Evolutionary conservation across 1,140 invertebrate genomes (phyloP), one percentile per base, ranked within the genome.

Genomic region (Drosophila mayri): DNA sequence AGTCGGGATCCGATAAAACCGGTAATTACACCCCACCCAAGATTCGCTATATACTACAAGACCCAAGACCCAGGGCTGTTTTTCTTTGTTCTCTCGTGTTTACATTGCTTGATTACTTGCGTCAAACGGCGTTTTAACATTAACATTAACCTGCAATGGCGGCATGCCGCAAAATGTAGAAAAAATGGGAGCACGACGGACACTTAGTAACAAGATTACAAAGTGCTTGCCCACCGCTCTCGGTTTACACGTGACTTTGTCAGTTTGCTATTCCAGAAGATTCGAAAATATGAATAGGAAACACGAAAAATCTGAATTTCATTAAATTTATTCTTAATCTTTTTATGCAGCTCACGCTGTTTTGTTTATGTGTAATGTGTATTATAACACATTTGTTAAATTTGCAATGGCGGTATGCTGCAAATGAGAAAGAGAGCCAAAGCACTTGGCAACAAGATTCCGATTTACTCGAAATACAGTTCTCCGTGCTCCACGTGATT

Each of bases 1-100:
- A 98, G 93, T 98, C 97, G 87, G 98, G 98, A 68, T 98, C 97
- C 65, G 98, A 98, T 92, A 98, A 97, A 94, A 98, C 97, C 93
- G 91, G 91, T 92, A 82, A 97, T 98, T 92, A 62, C 52, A 55
- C 37, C 22, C 59, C 30, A 37, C 22, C 62, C 41, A 52, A 62
- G 20, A 62, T 7, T 25, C 7, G 54, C 16, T 25, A 8, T 52
- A 20, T 20, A 30, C 20, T 41, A 10, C 30, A 11, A 35, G 49
- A 50, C 41, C n/a, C 18, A 6, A 46, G 30, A 14, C 49, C 18
- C 50, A 22, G 50, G 32, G 50, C 50, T 22, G 16, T 16, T 32
- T 16, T 44, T 44, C 63, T 66, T 66, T 63, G 63, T 66, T 66
- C 58, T 41, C 35, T 62, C 20, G 20, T 63, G 32, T 63, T 63